Base-by-base conservation (phyloP, 1,140 invertebrate species). In the Drosophila sproati region DNA sequence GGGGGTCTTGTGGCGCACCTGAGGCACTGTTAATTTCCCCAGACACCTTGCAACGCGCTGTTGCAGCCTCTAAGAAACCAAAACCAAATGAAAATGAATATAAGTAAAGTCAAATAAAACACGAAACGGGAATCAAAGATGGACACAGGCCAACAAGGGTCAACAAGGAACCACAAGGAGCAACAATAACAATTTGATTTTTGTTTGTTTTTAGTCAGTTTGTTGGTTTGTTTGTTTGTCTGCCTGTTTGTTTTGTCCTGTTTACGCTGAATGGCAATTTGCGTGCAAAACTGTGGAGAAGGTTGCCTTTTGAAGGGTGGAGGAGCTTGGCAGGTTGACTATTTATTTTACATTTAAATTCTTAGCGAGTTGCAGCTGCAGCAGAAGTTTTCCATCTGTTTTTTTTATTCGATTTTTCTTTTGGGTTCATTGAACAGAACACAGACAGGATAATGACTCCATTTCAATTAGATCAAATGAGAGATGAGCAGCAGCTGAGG, bases 1-100 rank as follows among this genome's bases (percentile, higher is more conserved):
- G 12, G 50, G 10, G 20, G 20, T 20, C 20, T 20, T 20, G 20
- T 41, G 28, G 7, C 2, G 20, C 74, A 88, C 83, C 83, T 88
- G 77, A 75, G 85, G 85, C 83, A 52, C 78, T 80, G 80, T 78
- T 88, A 88, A 88, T 88, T 88, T 88, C 83, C 83, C 83, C 77
- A 78, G 83, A 89, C 85, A 83, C 80, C 80, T 78, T 82, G 79
- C 83, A 73, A 60, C 45, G 35, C 56, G 31, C 6, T 12, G 43
- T 51, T 72, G 64, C 57, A 60, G 35, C 56, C 68, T 68, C 39
- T 66, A 59, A 72, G 69, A 66, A 63, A 48, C 51, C 60, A 20
- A 55, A 52, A 57, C 56, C 68, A 68, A 87, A 87, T 77, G 77
- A 77, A 71, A 80, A 70, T 63, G 79, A 80, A 88, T 80, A 72